A percentile compares a stretch with the other conserved stretches of the same genome.
phyloP scores from a whole-genome alignment of 2,888 invertebrate species.

The Hedychridium roseum region DNA sequence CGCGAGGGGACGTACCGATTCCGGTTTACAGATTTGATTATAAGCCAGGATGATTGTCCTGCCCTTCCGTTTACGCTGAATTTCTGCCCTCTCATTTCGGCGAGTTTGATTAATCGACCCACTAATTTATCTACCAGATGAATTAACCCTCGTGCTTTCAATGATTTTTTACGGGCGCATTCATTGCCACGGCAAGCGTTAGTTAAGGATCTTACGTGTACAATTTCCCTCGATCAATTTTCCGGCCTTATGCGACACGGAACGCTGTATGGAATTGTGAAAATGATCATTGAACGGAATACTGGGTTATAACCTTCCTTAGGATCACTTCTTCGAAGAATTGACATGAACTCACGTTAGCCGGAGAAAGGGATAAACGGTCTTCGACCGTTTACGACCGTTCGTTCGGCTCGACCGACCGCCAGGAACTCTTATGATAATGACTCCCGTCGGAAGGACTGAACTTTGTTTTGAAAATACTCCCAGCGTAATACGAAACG shows the following conservation, averaged over 20 bases:
- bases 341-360: neutral
- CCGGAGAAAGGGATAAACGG: conserved; percentile 8
- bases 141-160: too few relatives aligned
- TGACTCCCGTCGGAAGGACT: conserved; percentile 33
- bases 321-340: neutral
- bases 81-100: neutral
- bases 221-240: too few relatives aligned
- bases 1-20: conserved; percentile 26
- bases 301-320: too few relatives aligned
- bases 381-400: conserved; percentile 28
- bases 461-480: conserved; percentile 52
- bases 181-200: too few relatives aligned
- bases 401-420: conserved; percentile 5
- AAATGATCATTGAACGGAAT: too few relatives aligned
- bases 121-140: too few relatives aligned
- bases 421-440: conserved; percentile 25
- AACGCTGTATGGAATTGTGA: too few relatives aligned
- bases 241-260: too few relatives aligned
- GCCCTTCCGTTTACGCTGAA: conserved; percentile 3
- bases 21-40: conserved; percentile 34
- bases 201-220: too few relatives aligned
- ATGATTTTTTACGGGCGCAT: too few relatives aligned
- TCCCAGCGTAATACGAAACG: conserved; percentile 40
- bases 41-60: conserved; percentile 20
- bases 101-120: conserved; percentile 1